Base-by-base conservation (phyloP, 2,888 invertebrate species). In the Tenthredo distinguenda region DNA sequence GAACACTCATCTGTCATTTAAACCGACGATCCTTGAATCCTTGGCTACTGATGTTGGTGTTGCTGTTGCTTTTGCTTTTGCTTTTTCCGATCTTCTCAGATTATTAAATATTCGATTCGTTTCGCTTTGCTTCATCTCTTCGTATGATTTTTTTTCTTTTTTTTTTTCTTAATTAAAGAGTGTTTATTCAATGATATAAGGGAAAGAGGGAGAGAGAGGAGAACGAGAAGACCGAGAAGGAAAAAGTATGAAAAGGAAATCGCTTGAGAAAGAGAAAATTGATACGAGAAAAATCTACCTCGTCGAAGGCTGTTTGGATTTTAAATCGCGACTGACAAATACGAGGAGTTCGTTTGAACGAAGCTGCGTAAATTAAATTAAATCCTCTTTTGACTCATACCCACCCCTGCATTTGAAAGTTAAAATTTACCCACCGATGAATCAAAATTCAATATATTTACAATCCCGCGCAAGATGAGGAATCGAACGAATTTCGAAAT, bases 1-100 rank as follows among this genome's bases (percentile, higher is more conserved):
- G 77, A 77, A 50, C 55, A 77, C 77, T 77, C 77, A 34, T 77
- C 55, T 40, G 77, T 77, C 34, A 55, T 47, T 77, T 31, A 50
- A 77, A 50, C 18, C 50, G 18, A 68, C 31, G 18, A 31, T 31
- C 55, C 76, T 50, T 21, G 21, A 43, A 40, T 15, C 71, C n/a
- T 21, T n/a, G 50, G n/a, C 43, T 10, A 10, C 12, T 12, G n/a
- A n/a, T n/a, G n/a, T n/a, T n/a, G n/a, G n/a, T n/a, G n/a, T n/a
- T n/a, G 43, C 2, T 43, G 10, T 0, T 12, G 12, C 37, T 5
- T 3, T 3, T 37, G 71, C 71, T 21, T n/a, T 9, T 21, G 7
- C 40, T 43, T 72, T 72, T 21, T 72, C n/a, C 72, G 40, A 72
- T 72, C n/a, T 72, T 18, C 43, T 12, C 40, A 21, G 74, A 74